Evolutionary conservation across 2,113 vertebrate species (phyloP), one percentile per base, ranked within the genome.

Genomic region (Mola mola): DNA sequence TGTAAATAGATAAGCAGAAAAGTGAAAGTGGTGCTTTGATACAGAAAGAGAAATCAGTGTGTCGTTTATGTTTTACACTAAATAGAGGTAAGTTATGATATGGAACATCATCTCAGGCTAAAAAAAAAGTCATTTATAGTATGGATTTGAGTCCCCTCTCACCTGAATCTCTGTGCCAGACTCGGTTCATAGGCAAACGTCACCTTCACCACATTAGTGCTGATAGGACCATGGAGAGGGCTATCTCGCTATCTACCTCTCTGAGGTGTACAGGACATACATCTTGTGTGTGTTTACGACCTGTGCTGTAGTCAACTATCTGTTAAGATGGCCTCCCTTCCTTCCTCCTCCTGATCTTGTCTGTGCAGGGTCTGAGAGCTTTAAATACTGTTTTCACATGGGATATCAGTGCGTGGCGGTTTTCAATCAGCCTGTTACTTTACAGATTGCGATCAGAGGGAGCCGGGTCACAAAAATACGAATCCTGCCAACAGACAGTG

Each of bases 241-340:
- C 72, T 80, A 82, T 79, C 70, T 69, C 38, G 62, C 10, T 26
- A 66, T 75, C 75, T 86, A 87, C 85, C 82, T 82, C 55, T 26
- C 81, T 24, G 74, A 77, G 60, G 34, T 62, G 86, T 70, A 65
- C 58, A 66, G 83, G 52, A 84, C 84, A 89, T 91, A 80, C 83
- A 88, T 91, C 87, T 83, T 80, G 55, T 80, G 78, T 89, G 79
- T 89, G 90, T 90, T 88, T 90, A 91, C 76, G 79, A 84, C 77
- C 74, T 49, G 66, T 86, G 87, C 89, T 90, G 86, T 64, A 86
- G 85, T 90, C 90, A 92, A 90, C 87, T 85, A 85, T 90, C 88
- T 90, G 79, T 90, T 88, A 79, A 68, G 75, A 74, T 66, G 67
- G 74, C 75, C 79, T 75, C 7, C 50, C 81, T 46, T 25, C 11